phyloP scores from a whole-genome alignment of 2,797 vertebrate genomes.

The Leptodactylus fallax region DNA sequence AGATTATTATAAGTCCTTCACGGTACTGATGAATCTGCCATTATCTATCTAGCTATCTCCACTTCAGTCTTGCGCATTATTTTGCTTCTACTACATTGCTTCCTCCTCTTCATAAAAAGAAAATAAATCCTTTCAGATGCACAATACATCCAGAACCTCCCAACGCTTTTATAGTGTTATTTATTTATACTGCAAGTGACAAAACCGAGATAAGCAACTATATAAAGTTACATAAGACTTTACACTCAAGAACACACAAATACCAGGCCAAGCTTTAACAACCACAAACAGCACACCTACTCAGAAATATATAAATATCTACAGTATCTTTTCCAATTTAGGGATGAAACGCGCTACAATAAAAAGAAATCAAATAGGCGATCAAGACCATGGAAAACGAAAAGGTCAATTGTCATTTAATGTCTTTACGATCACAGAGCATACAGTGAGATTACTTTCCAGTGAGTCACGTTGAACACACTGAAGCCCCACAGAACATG shows the following conservation, averaged over 20 bases:
- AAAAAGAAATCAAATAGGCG: constrained; percentile 35
- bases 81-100: not conserved
- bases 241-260: not conserved
- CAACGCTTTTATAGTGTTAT: not conserved
- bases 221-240: not conserved
- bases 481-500: constrained; percentile 47
- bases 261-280: not conserved
- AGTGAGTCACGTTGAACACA: constrained; percentile 42
- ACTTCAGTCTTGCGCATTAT: not conserved
- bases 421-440: constrained; percentile 40
- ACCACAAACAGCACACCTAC: not conserved
- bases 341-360: constrained; percentile 6
- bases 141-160: not conserved
- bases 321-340: constrained; percentile 31
- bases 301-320: not conserved
- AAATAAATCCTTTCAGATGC: not conserved
- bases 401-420: constrained; percentile 59
- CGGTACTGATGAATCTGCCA: not conserved
- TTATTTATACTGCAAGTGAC: constrained; percentile 15
- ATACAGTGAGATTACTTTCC: constrained; percentile 33
- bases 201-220: not conserved
- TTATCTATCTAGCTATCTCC: not conserved
- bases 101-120: not conserved
- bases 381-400: constrained; percentile 35
- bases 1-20: too few relatives aligned